A percentile compares a stretch with the other conserved stretches of the same genome.
phyloP scores from a whole-genome alignment of 2,888 invertebrate genomes.

The Dorcus hopei region DNA sequence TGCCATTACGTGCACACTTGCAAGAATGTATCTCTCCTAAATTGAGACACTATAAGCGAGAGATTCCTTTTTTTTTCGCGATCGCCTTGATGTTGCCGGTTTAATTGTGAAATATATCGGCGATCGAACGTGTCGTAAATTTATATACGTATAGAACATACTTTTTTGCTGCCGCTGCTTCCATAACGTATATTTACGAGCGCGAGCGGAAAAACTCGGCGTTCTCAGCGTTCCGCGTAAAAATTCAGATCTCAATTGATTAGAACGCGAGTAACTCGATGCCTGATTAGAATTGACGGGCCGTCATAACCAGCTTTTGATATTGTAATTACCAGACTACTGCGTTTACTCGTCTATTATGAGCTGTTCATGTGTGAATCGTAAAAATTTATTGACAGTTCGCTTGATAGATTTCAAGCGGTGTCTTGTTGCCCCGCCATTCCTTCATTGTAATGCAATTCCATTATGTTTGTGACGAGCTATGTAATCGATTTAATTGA shows the following conservation, averaged over 20 bases:
- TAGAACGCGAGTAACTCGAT: conserved; percentile 26
- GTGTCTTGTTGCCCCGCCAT: neutral
- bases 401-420: neutral
- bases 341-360: conserved; percentile 24
- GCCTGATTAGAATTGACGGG: conserved; percentile 34
- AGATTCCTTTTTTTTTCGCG: neutral
- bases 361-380: conserved; percentile 24
- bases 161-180: too few relatives aligned
- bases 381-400: conserved; percentile 15
- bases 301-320: conserved; percentile 35
- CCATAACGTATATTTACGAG: too few relatives aligned
- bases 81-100: neutral
- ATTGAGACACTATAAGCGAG: neutral
- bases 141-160: too few relatives aligned
- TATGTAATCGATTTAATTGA: neutral
- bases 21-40: conserved; percentile 2
- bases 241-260: conserved; percentile 30
- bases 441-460: neutral
- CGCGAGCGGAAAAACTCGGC: too few relatives aligned
- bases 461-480: neutral
- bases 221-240: conserved; percentile 12
- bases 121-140: too few relatives aligned
- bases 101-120: conserved; percentile 5
- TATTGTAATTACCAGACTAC: conserved; percentile 37
- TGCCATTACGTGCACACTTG: neutral